Evolutionary conservation across 2,113 vertebrate genomes (phyloP), one percentile per base, ranked within the genome.

Genomic region (Vimba vimba): DNA sequence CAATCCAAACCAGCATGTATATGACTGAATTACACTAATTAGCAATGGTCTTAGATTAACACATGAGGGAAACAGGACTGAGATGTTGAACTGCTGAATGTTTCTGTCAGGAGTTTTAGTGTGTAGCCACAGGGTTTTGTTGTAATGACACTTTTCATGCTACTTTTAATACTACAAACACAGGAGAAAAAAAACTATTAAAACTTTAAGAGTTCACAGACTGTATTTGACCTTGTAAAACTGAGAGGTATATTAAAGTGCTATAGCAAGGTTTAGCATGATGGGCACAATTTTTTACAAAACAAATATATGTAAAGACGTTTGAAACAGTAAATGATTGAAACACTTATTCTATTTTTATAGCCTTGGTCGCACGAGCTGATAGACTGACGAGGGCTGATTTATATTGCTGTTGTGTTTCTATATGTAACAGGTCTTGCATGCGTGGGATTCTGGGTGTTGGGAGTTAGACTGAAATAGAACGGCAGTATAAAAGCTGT

Each of bases 51-150:
- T 60, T 74, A 21, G 66, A 52, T n/a, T 3, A 59, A 55, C 60
- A 62, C 27, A 23, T 25, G 25, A 71, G 83, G 55, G 19, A 74
- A 45, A 25, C 73, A 77, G 57, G 55, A 57, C 19, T 57, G 55
- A 60, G 39, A 13, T 47, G 33, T 66, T 66, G 36, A 74, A 30
- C 47, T 45, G 52, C 13, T 21, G 62, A 73, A 50, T 1, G 47
- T 36, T 64, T 13, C 21, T 78, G 62, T 73, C 62, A 55, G 75
- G 27, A 85, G 60, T 85, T 69, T 79, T 52, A 19, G 66, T 82
- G n/a, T 86, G 59, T 87, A 77, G 64, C 87, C 86, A 90, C 87
- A 73, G 83, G 79, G 74, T 79, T 79, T 21, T 55, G 78, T 60
- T 73, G 52, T 85, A 68, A 88, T 66, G 80, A 81, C 60, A 69